phyloP scores from a whole-genome alignment of 2,888 invertebrate genomes.

The Hermaeophaga mercurialis region DNA sequence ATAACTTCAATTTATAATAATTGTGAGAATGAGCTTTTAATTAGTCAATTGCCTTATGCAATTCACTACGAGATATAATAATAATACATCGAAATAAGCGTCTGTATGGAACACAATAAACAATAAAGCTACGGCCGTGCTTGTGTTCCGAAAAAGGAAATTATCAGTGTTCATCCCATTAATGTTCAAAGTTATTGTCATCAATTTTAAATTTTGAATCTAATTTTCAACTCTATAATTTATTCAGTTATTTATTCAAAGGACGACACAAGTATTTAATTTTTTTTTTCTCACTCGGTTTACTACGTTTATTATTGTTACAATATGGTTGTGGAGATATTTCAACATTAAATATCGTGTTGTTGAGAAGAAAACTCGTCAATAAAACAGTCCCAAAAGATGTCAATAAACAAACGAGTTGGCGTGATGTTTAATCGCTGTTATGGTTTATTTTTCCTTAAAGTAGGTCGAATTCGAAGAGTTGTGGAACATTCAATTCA shows the following conservation, averaged over 20 bases:
- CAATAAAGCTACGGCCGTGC: too few relatives aligned
- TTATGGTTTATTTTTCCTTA: background rate
- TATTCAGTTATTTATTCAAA: too few relatives aligned
- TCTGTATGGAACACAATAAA: too few relatives aligned
- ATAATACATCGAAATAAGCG: too few relatives aligned
- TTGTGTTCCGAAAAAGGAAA: too few relatives aligned
- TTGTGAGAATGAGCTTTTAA: constrained; percentile 2
- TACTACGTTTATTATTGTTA: background rate
- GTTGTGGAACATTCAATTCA: too few relatives aligned
- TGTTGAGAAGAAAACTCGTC: background rate
- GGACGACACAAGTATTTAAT: too few relatives aligned
- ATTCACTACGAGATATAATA: background rate
- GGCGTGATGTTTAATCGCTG: background rate
- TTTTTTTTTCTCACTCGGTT: background rate
- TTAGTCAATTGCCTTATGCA: constrained; percentile 9
- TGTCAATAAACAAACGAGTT: background rate
- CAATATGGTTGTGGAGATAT: background rate
- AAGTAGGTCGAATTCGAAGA: background rate
- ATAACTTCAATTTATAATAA: constrained; percentile 7
- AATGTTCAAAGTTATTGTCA: too few relatives aligned
- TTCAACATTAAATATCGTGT: background rate
- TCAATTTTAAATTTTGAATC: too few relatives aligned
- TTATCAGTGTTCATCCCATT: too few relatives aligned
- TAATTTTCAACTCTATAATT: too few relatives aligned
- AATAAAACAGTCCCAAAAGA: background rate